Base-by-base conservation (phyloP, 2,888 invertebrate species). In the Amiota communis region DNA sequence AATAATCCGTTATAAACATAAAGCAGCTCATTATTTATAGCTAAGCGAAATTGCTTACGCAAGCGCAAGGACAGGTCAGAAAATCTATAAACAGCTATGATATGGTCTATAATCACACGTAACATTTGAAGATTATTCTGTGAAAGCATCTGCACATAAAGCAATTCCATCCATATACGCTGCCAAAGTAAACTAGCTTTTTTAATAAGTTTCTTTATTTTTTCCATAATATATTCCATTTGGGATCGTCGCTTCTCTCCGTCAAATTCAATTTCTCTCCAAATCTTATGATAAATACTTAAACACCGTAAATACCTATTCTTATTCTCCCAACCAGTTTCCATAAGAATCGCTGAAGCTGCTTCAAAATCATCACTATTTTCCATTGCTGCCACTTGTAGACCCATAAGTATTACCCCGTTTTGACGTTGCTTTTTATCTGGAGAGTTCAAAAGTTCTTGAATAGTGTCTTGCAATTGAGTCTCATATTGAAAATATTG, bases 331-430 rank as follows among this genome's bases (percentile, higher is more conserved):
- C 65, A 65, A 48, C 65, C 65, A 8, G 6, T 17, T 10, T 4
- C 59, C 3, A 11, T 9, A 20, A 59, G 59, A 8, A 4, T 59
- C 3, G 8, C 2, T 0, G 4, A 20, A 17, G 36, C 36, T 36
- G 36, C 36, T 6, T 15, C 17, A 20, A n/a, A n/a, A n/a, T 59
- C 53, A 4, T 12, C 20, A 20, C 8, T 59, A 1, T 4, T 17
- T 20, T 59, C 59, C 20, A 77, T 23, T 3, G 59, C 53, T 10
- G 64, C 48, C 13, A 65, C 8, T 0, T 83, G 59, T 74, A 86
- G 87, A 20, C 78, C 75, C 73, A 89, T 76, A 0, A 88, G 87
- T 64, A 81, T 78, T 0, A 82, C 87, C 3, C n/a, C n/a, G n/a
- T 81, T 77, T 71, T 85, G 87, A 0, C 87, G 86, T 49, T 80